These are phyloP conservation scores for Pomatostomus ruficeps DNA, from an alignment of 2,113 vertebrate species.

Conservation along the genomic window DNA sequence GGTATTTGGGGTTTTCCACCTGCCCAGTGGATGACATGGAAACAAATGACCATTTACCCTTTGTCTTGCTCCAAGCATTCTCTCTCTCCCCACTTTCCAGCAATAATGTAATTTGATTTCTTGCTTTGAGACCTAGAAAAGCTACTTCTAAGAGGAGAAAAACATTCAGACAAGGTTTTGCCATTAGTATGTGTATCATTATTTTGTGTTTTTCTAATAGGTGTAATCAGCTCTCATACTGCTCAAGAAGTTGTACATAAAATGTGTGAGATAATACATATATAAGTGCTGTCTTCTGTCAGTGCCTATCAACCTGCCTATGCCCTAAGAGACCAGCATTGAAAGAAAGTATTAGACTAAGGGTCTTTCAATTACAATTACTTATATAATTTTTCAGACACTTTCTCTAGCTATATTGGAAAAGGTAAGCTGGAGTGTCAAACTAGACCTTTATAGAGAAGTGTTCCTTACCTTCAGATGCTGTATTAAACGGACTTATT, in stretches of 20 bases:
- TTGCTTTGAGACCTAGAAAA: background rate
- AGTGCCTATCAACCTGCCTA: background rate
- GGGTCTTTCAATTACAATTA: background rate
- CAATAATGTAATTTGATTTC: background rate
- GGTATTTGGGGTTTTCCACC: background rate
- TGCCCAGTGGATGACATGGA: background rate
- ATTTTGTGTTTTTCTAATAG: background rate
- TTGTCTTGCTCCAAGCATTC: background rate
- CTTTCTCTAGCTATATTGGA: background rate
- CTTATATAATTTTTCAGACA: background rate
- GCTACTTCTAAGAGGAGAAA: background rate
- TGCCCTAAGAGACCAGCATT: background rate
- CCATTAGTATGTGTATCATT: background rate
- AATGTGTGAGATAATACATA: background rate
- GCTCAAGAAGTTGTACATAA: background rate
- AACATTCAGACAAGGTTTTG: background rate
- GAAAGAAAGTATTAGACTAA: background rate
- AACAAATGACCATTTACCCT: background rate
- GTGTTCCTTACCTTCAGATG: background rate
- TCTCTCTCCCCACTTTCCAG: background rate
- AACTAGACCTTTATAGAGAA: background rate
- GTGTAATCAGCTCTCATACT: background rate
- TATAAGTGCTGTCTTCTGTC: background rate
- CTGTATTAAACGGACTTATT: background rate
- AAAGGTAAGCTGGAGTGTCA: background rate